Evolutionary conservation across 2,888 invertebrate species (phyloP).

Genomic region (Cryptocheilus praepositus): DNA sequence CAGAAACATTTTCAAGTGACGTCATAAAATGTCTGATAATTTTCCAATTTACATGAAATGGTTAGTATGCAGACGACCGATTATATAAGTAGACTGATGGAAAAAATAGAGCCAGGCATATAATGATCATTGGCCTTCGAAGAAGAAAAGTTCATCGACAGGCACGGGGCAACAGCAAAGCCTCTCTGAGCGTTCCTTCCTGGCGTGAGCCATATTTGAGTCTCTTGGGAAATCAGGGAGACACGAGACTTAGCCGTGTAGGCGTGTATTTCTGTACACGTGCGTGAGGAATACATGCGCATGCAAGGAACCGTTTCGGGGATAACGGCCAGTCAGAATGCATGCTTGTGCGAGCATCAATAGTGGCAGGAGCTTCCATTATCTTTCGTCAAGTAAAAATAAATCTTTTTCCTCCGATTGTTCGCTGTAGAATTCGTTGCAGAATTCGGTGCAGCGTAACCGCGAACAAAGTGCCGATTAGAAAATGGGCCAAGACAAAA

Average conservation of each 20-base stretch:
- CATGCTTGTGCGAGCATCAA: conserved; percentile 35
- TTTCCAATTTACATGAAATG: too few species aligned
- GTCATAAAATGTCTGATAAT: too few species aligned
- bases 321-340: conserved; percentile 17
- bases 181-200: conserved; percentile 44
- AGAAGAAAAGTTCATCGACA: conserved; percentile 32
- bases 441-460: too few species aligned
- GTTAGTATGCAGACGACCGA: too few species aligned
- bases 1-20: too few species aligned
- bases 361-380: background rate
- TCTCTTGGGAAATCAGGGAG: conserved; percentile 71
- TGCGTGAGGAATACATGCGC: conserved; percentile 45
- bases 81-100: too few species aligned
- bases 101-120: conserved; percentile 12
- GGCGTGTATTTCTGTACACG: conserved; percentile 43
- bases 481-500: too few species aligned
- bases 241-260: conserved; percentile 58
- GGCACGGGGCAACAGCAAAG: conserved; percentile 38
- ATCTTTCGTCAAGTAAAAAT: background rate
- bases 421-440: too few species aligned
- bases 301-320: conserved; percentile 40
- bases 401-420: too few species aligned
- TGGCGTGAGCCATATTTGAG: conserved; percentile 46
- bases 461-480: too few species aligned
- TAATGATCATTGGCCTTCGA: conserved; percentile 32